These are phyloP conservation scores for Potamilus streckersoni DNA, from an alignment of 1,140 invertebrate genomes.

Conservation along the genomic window DNA sequence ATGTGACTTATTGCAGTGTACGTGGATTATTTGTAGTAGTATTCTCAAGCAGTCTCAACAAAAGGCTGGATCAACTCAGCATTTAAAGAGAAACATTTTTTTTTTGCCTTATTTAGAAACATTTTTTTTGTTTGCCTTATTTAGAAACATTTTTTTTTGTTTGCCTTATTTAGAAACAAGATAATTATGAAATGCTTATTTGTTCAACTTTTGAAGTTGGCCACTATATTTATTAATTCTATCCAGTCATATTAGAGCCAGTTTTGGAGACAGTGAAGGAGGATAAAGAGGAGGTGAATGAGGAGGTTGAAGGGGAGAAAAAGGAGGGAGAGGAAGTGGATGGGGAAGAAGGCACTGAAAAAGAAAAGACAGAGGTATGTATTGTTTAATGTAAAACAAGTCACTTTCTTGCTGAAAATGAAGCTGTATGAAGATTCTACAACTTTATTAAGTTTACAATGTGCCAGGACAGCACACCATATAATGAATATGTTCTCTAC, in stretches of 20 bases:
- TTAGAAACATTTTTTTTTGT: neutral
- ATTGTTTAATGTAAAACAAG: neutral
- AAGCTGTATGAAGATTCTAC: neutral
- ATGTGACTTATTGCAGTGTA: neutral
- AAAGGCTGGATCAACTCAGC: neutral
- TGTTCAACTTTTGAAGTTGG: neutral
- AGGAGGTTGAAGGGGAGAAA: constrained; percentile 39
- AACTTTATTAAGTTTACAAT: neutral
- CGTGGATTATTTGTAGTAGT: neutral
- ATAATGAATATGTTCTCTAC: neutral
- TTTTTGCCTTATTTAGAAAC: neutral
- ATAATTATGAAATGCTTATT: neutral
- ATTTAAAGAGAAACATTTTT: neutral
- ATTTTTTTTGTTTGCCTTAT: too few relatives aligned
- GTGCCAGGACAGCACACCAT: neutral
- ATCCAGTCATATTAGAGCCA: constrained; percentile 14
- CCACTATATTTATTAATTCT: neutral
- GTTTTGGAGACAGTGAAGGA: constrained; percentile 32
- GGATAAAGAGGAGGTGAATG: constrained; percentile 37
- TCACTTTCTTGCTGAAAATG: neutral
- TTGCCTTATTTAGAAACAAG: neutral
- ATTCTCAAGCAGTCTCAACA: neutral
- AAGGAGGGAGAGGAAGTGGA: constrained; percentile 40
- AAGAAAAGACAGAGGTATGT: constrained; percentile 30
- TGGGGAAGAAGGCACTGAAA: constrained; percentile 31